Evolutionary conservation across 2,113 vertebrate genomes (phyloP).

Genomic region (Phylloscopus trochilus): DNA sequence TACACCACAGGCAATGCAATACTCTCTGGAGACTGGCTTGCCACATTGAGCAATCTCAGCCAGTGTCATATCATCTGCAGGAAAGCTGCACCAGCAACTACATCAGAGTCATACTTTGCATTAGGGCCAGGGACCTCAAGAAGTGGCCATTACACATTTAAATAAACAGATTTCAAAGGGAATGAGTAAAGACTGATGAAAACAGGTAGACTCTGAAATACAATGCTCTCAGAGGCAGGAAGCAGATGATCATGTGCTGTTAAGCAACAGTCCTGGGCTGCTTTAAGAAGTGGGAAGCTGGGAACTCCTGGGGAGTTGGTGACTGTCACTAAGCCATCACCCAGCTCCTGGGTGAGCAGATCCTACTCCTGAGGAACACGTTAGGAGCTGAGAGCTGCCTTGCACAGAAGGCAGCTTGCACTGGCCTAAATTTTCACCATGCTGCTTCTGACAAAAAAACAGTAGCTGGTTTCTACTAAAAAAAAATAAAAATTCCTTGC

Average conservation of each 20-base stretch:
- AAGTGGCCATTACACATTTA: not conserved
- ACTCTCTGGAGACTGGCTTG: not conserved
- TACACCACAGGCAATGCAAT: accelerated
- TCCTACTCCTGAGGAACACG: accelerated
- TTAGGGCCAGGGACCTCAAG: not conserved
- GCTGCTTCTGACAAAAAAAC: not conserved
- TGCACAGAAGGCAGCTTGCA: not conserved
- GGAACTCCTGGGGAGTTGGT: not conserved
- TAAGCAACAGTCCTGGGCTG: not conserved
- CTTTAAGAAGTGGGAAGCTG: not conserved
- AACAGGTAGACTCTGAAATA: not conserved
- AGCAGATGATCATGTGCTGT: not conserved
- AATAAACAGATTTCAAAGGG: not conserved
- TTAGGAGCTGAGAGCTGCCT: not conserved
- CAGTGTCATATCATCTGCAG: not conserved
- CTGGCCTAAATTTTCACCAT: not conserved
- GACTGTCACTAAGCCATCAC: not conserved
- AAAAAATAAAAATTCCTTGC: not conserved
- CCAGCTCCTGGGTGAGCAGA: not conserved
- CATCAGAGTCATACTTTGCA: not conserved
- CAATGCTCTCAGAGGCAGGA: not conserved
- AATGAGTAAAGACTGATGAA: not conserved
- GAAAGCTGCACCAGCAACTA: not conserved
- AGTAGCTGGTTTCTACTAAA: not conserved
- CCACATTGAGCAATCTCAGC: not conserved